Percentiles rank a stretch among this genome's conserved stretches.
Evolutionary conservation across 2,113 vertebrate species (phyloP).

Genomic region (Plecotus auritus): DNA sequence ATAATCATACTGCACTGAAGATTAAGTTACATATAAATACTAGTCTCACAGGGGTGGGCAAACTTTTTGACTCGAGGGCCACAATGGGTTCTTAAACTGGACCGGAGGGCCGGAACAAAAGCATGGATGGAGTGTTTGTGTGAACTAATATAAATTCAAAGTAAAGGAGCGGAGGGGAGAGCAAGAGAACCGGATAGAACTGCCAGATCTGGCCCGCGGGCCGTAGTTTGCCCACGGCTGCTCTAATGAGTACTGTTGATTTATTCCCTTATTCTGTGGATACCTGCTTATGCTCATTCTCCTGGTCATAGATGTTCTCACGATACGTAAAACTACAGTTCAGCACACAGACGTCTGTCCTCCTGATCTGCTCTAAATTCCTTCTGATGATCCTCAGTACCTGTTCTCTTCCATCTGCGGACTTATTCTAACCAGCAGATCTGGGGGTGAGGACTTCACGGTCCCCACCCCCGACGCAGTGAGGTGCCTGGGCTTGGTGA

Average conservation of each 20-base stretch:
- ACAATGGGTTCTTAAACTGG: no score
- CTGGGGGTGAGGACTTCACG: rapidly evolving
- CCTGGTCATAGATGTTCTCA: background rate
- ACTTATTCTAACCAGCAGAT: background rate
- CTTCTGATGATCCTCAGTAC: background rate
- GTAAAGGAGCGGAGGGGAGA: no score
- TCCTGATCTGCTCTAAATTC: background rate
- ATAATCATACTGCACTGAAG: background rate
- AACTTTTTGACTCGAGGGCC: no score
- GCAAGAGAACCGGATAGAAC: no score
- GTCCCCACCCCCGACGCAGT: no score
- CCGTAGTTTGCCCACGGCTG: no score
- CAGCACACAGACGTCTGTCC: background rate
- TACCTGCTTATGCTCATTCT: background rate
- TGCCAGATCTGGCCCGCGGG: no score
- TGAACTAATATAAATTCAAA: no score
- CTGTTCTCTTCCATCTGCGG: background rate
- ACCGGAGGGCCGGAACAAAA: no score
- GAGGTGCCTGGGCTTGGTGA: background rate
- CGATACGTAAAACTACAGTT: background rate
- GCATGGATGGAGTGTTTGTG: no score
- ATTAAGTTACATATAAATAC: background rate
- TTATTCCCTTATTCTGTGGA: background rate
- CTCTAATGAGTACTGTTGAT: background rate
- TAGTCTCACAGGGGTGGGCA: no score